phyloP scores from a whole-genome alignment of 2,113 vertebrate genomes.

The Propithecus coquereli region DNA sequence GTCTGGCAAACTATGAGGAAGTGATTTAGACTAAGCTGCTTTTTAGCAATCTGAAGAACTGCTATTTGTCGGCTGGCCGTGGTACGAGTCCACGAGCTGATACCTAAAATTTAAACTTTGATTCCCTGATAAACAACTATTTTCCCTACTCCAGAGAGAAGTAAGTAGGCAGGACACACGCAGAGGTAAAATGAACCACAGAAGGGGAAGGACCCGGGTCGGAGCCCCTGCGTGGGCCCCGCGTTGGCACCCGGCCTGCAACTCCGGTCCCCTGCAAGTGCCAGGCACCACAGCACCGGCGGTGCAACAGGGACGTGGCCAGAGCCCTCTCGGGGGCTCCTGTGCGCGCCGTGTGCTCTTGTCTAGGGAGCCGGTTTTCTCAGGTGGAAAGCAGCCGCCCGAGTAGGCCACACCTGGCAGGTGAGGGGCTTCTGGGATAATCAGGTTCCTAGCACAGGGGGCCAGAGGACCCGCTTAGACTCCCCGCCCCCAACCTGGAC shows the following conservation, averaged over 20 bases:
- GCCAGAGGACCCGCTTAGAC: rapidly evolving
- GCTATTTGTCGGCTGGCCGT: background rate
- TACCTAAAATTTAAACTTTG: background rate
- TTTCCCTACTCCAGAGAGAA: background rate
- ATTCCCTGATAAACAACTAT: background rate
- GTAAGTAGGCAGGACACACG: rapidly evolving
- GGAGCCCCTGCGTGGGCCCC: rapidly evolving
- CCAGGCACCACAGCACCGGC: background rate
- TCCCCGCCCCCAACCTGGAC: background rate
- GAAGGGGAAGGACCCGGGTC: rapidly evolving
- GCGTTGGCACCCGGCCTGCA: background rate
- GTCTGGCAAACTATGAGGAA: background rate
- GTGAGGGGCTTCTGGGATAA: rapidly evolving
- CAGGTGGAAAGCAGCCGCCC: background rate
- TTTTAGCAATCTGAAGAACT: background rate
- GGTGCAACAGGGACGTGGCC: rapidly evolving
- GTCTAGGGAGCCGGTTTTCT: rapidly evolving
- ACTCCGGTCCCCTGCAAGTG: background rate
- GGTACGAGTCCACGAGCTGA: background rate
- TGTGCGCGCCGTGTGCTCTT: rapidly evolving
- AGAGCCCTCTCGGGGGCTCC: background rate
- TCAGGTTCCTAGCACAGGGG: background rate
- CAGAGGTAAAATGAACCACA: rapidly evolving
- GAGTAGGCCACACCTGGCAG: rapidly evolving
- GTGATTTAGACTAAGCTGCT: background rate